A percentile compares a stretch with the other conserved stretches of the same genome.
Evolutionary conservation across 1,140 invertebrate species (phyloP).

Genomic region (Oryctes rhinoceros): DNA sequence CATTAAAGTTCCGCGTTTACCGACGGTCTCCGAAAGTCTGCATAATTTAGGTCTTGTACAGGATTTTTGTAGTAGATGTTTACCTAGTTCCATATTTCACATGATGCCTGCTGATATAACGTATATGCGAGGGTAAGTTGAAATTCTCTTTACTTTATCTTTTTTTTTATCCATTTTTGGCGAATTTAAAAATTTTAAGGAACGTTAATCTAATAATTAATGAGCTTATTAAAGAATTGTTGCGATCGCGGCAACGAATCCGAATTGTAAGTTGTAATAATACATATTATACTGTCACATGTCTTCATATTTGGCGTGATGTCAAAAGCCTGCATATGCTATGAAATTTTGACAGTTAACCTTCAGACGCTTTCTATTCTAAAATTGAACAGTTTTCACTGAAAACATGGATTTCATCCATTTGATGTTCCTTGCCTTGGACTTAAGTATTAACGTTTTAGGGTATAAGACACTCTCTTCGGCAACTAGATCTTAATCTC

Average conservation of each 20-base stretch:
- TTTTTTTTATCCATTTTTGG: too few species aligned
- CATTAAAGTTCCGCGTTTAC: conserved; percentile 58
- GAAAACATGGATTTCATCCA: neutral
- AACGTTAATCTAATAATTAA: too few species aligned
- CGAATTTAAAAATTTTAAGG: too few species aligned
- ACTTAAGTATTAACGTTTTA: neutral
- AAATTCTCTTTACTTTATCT: neutral
- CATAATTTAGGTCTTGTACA: conserved; percentile 92
- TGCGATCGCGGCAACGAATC: too few species aligned
- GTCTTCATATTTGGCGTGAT: neutral
- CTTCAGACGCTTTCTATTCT: too few species aligned
- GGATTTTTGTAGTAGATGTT: conserved; percentile 83
- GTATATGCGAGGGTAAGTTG: conserved; percentile 87
- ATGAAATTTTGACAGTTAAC: neutral
- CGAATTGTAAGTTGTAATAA: too few species aligned
- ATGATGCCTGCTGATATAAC: conserved; percentile 96
- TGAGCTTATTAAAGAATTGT: too few species aligned
- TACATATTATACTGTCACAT: neutral
- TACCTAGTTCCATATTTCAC: conserved; percentile 92
- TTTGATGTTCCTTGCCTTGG: neutral
- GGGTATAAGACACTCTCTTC: neutral
- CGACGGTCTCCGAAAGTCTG: conserved; percentile 85
- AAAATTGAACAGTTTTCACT: neutral
- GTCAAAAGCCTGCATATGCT: neutral
- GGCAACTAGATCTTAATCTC: conserved; percentile 30